Evolutionary conservation across 1,140 invertebrate species (phyloP).

Genomic region (Dendrolimus kikuchii): DNA sequence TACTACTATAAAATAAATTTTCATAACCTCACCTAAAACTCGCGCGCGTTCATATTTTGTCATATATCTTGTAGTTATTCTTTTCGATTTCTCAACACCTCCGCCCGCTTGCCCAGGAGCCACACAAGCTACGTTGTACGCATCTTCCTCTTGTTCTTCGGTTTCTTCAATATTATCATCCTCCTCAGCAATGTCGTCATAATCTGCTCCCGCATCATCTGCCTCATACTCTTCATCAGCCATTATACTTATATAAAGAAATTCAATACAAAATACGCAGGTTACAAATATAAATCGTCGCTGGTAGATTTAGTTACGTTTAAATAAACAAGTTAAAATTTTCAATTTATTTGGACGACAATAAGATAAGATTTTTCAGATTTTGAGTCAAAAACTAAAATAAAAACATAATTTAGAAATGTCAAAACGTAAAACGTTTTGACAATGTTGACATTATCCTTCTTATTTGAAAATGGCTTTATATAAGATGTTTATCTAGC

Average conservation of each 20-base stretch:
- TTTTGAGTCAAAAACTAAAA: too few relatives aligned
- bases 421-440: too few relatives aligned
- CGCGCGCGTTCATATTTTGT: conserved; percentile 88
- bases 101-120: conserved; percentile 81
- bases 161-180: conserved; percentile 61
- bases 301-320: too few relatives aligned
- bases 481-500: too few relatives aligned
- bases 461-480: too few relatives aligned
- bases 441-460: too few relatives aligned
- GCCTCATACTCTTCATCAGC: conserved; percentile 64
- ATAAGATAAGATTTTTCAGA: too few relatives aligned
- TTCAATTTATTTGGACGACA: too few relatives aligned
- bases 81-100: conserved; percentile 85
- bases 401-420: too few relatives aligned
- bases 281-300: neutral
- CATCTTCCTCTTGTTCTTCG: conserved; percentile 75
- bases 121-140: conserved; percentile 80
- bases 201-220: conserved; percentile 58
- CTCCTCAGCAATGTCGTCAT: conserved; percentile 62
- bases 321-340: too few relatives aligned
- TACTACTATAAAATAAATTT: too few relatives aligned
- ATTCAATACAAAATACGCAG: neutral
- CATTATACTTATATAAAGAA: conserved; percentile 19
- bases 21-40: conserved; percentile 47
- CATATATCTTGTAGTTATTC: conserved; percentile 95